Base-by-base conservation (phyloP, 92 coral and sea anemone genomes). In the Micromussa lordhowensis region DNA sequence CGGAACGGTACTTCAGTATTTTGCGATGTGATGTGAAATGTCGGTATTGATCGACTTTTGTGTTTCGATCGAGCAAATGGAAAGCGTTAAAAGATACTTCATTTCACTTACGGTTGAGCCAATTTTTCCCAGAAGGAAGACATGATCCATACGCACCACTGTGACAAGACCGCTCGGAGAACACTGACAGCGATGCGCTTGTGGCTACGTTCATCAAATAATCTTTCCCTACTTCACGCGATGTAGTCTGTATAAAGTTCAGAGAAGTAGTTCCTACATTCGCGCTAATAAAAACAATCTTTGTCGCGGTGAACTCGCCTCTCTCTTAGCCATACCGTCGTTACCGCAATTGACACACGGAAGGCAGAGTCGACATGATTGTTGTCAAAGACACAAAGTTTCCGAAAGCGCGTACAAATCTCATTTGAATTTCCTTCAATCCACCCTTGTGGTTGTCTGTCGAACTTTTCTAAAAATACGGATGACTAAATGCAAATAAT, bases 111-210 rank as follows among this genome's bases (percentile, higher is more conserved):
- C 98, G 96, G 92, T 81, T 92, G 92, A 63, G 94, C 75, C 32
- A 93, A 86, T 59, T 90, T 89, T 21, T 88, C 96, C 98, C 98
- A 95, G 84, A 95, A 95, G 64, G 88, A 93, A 40, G 98, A 87
- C 94, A 94, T 93, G 53, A 80, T 91, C 28, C 26, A 85, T 30
- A 22, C 82, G 34, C n/a, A n/a, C n/a, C n/a, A 58, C 54, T 17
- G 83, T 21, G 26, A 36, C 58, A 80, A 88, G 44, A 61, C 63
- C 32, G 64, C 68, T 66, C 76, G 66, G 70, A 18, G 49, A 78
- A 75, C 68, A 31, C 26, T 78, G 35, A 35, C 58, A 1, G 80
- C 55, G 66, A 68, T 29, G 44, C 57, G 64, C 14, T 34, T 48
- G 17, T 79, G 38, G 14, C 26, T 48, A 0, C 40, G 78, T 54